Percentiles rank a stretch among this genome's conserved stretches.
phyloP scores from a whole-genome alignment of 1,140 invertebrate genomes.

The Forficula auricularia region DNA sequence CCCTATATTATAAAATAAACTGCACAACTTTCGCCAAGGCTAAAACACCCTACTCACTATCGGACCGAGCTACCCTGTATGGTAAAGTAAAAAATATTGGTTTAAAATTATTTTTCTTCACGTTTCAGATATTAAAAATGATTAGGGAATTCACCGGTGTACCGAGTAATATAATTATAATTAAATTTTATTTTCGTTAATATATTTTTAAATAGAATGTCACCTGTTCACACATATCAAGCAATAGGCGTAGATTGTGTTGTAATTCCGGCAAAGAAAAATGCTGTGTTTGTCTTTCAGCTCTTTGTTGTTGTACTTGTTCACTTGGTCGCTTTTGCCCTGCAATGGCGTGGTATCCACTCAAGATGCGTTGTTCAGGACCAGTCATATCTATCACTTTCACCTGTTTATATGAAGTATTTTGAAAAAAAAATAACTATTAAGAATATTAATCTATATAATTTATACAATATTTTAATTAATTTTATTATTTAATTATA shows the following conservation, averaged over 20 bases:
- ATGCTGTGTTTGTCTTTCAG: slow-evolving; percentile 40
- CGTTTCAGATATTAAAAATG: no score
- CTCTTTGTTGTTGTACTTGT: slow-evolving; percentile 23
- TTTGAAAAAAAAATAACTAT: slow-evolving; percentile 26
- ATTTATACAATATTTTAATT: background rate
- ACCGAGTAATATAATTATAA: no score
- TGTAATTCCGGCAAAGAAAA: slow-evolving; percentile 73
- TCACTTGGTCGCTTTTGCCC: slow-evolving; percentile 38
- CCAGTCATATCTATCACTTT: slow-evolving; percentile 99
- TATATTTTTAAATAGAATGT: slow-evolving; percentile 7
- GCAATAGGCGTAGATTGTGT: slow-evolving; percentile 80
- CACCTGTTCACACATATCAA: slow-evolving; percentile 82
- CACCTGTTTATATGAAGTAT: no score
- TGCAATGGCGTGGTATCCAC: slow-evolving; percentile 80
- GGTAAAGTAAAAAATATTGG: no score
- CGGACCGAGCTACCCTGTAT: no score
- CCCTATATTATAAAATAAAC: no score
- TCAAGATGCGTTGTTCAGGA: slow-evolving; percentile 78
- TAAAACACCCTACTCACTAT: no score
- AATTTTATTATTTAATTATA: background rate
- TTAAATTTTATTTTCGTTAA: no score
- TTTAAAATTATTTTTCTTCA: no score
- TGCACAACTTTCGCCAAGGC: no score
- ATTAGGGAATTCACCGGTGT: no score
- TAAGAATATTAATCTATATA: background rate